phyloP scores from a whole-genome alignment of 2,888 invertebrate species.

The Eilema griseolum region DNA sequence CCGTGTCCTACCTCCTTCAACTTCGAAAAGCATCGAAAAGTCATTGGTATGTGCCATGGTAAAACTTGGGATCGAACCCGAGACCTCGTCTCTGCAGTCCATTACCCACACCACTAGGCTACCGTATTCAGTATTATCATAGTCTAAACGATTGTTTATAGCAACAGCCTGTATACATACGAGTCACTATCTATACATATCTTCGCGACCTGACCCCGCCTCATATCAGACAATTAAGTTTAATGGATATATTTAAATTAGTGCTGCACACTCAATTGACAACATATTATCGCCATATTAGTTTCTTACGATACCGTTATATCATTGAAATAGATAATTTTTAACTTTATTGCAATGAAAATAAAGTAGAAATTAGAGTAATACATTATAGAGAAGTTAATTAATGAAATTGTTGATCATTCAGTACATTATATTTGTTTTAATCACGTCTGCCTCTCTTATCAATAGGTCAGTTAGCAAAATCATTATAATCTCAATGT shows the following conservation, averaged over 20 bases:
- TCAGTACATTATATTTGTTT: conserved; percentile 40
- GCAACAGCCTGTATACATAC: conserved; percentile 49
- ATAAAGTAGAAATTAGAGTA: conserved; percentile 38
- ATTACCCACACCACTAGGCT: too few species aligned
- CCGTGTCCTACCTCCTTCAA: too few species aligned
- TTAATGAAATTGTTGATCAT: conserved; percentile 52
- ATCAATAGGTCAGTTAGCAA: conserved; percentile 47
- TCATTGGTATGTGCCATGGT: too few species aligned
- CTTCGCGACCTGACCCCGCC: conserved; percentile 67
- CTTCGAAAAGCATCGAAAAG: too few species aligned
- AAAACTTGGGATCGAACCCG: too few species aligned
- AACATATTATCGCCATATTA: conserved; percentile 60
- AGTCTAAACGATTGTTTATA: background rate
- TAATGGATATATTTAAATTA: conserved; percentile 86
- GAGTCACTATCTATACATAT: conserved; percentile 55
- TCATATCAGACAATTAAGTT: conserved; percentile 83
- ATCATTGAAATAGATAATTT: conserved; percentile 12
- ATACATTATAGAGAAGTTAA: conserved; percentile 42
- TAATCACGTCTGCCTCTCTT: conserved; percentile 46
- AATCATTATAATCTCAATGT: conserved; percentile 44
- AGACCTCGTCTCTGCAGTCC: too few species aligned
- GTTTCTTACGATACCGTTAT: conserved; percentile 21
- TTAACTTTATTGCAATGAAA: conserved; percentile 10
- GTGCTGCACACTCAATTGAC: conserved; percentile 76
- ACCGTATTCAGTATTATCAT: too few species aligned